These are phyloP conservation scores for Epirrita christyi DNA, from an alignment of 2,888 invertebrate species.

Conservation along the genomic window DNA sequence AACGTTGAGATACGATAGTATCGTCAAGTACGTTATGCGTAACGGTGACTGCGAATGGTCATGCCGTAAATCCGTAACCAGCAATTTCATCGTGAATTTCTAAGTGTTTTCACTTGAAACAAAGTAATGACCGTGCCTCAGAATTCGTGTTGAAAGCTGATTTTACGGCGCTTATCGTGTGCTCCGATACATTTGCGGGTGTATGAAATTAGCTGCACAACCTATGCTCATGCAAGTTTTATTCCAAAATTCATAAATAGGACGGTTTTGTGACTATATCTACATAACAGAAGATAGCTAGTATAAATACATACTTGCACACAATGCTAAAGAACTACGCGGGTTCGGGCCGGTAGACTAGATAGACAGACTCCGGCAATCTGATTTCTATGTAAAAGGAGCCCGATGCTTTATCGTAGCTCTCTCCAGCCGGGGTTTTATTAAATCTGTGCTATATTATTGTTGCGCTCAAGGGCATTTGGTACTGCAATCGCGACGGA, in stretches of 20 bases:
- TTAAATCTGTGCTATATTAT: slow-evolving; percentile 73
- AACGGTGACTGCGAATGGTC: slow-evolving; percentile 52
- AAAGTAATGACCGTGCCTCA: slow-evolving; percentile 67
- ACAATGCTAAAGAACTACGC: not conserved
- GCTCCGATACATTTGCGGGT: no score
- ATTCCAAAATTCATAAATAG: not conserved
- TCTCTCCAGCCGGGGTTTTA: slow-evolving; percentile 69
- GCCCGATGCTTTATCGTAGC: slow-evolving; percentile 70
- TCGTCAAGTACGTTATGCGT: slow-evolving; percentile 49
- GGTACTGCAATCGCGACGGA: slow-evolving; percentile 58
- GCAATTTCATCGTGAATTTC: slow-evolving; percentile 71
- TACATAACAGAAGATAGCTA: no score
- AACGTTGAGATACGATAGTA: slow-evolving; percentile 53
- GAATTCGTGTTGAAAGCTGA: slow-evolving; percentile 20
- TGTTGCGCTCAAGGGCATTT: slow-evolving; percentile 63
- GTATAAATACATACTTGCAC: no score
- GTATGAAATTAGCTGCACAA: not conserved
- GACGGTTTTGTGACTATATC: not conserved
- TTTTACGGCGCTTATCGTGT: not conserved
- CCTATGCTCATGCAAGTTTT: not conserved
- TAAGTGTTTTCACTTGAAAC: slow-evolving; percentile 74
- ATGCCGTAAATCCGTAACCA: slow-evolving; percentile 58
- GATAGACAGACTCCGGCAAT: not conserved
- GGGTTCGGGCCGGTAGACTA: not conserved
- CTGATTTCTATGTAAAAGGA: slow-evolving; percentile 9